These are phyloP conservation scores for Pachycephala philippinensis DNA, from an alignment of 2,113 vertebrate genomes.

Conservation along the genomic window DNA sequence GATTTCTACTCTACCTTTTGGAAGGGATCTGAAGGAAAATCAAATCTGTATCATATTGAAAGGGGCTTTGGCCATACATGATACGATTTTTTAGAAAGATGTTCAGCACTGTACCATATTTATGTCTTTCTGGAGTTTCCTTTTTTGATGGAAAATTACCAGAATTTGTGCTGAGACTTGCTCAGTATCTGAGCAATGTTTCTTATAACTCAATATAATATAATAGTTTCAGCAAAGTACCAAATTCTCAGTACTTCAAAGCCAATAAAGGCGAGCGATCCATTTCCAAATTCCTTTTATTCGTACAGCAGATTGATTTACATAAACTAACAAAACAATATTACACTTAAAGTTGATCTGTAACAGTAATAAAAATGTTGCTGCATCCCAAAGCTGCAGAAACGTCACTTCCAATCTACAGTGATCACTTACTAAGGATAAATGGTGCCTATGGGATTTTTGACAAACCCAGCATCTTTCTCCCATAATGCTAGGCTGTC, in stretches of 20 bases:
- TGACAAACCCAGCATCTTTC: constrained; percentile 1
- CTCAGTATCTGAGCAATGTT: not conserved
- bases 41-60: not conserved
- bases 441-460: constrained; percentile 34
- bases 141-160: constrained; percentile 23
- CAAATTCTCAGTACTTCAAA: not conserved
- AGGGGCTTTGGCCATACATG: not conserved
- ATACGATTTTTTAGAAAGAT: not conserved
- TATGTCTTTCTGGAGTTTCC: not conserved
- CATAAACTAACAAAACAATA: constrained; percentile 55
- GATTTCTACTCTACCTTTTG: not conserved
- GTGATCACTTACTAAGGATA: constrained; percentile 16
- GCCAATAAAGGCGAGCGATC: not conserved
- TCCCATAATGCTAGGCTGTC: not conserved
- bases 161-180: not conserved
- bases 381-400: constrained; percentile 40
- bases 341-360: constrained; percentile 47
- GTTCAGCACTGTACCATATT: not conserved
- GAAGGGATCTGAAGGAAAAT: not conserved
- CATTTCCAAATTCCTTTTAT: constrained; percentile 26
- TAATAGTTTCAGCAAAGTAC: not conserved
- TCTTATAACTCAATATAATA: not conserved
- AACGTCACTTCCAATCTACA: constrained; percentile 16
- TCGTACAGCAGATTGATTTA: constrained; percentile 24
- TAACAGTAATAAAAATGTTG: constrained; percentile 36